Evolutionary conservation across 2,113 vertebrate species (phyloP).

Genomic region (Regulus satrapa): DNA sequence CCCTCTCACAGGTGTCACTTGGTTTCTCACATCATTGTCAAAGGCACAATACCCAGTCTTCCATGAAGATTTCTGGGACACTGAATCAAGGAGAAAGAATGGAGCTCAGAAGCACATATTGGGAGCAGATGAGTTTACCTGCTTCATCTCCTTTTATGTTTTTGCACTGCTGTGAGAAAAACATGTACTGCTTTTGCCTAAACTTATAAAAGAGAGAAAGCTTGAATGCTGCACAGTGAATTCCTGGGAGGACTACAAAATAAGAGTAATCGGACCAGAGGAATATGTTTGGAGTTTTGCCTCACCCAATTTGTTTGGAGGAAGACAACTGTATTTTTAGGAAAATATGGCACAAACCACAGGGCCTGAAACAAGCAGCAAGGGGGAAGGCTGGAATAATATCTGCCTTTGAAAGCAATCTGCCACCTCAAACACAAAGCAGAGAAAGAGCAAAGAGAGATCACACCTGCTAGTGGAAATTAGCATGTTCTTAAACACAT

Average conservation of each 20-base stretch:
- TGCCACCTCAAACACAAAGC: neutral
- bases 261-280: neutral
- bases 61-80: neutral
- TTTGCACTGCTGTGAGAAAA: neutral
- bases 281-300: neutral
- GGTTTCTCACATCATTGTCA: neutral
- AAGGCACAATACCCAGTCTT: neutral
- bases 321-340: neutral
- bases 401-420: neutral
- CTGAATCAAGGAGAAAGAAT: neutral
- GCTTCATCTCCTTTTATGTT: neutral
- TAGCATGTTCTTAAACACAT: neutral
- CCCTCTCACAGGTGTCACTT: neutral
- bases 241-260: neutral
- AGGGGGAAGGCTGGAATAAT: neutral
- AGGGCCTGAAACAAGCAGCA: neutral
- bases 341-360: neutral
- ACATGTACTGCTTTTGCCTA: neutral
- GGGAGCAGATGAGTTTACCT: neutral
- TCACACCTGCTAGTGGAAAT: neutral
- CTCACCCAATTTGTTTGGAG: neutral
- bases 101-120: neutral
- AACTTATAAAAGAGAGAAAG: neutral
- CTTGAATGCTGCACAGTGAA: rapidly evolving
- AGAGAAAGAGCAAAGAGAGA: neutral